Evolutionary conservation across 2,888 invertebrate genomes (phyloP).

Genomic region (Scaptomyza flava): DNA sequence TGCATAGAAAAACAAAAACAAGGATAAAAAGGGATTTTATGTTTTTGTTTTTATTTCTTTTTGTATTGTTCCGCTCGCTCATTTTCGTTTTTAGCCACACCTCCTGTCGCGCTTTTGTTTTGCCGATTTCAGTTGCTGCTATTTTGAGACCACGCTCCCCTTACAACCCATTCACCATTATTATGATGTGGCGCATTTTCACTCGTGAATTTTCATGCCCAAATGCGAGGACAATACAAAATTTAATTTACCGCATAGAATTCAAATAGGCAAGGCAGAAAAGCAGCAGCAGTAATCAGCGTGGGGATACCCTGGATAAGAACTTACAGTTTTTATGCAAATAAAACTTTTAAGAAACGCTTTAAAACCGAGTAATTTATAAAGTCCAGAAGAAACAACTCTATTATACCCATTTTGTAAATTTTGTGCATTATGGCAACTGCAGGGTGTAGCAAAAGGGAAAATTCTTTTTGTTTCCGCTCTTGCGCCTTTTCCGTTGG

Average conservation of each 20-base stretch:
- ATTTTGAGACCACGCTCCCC: constrained; percentile 31
- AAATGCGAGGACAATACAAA: constrained; percentile 62
- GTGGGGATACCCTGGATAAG: constrained; percentile 10
- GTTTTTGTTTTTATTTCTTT: not conserved
- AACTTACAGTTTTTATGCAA: accelerated
- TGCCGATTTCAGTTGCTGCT: constrained; percentile 45
- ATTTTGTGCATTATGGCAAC: not conserved
- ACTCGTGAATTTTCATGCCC: constrained; percentile 54
- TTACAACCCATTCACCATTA: constrained; percentile 7
- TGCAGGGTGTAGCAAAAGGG: constrained; percentile 26
- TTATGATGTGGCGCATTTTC: constrained; percentile 45
- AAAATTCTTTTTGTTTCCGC: constrained; percentile 65
- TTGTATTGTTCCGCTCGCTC: constrained; percentile 24
- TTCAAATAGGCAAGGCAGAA: constrained; percentile 51
- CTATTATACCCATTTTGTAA: constrained; percentile 2
- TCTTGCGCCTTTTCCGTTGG: constrained; percentile 47
- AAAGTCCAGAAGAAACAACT: no score
- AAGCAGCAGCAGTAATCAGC: not conserved
- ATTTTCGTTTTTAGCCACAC: constrained; percentile 58
- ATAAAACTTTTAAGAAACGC: not conserved
- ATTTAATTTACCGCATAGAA: constrained; percentile 73
- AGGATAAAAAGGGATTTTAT: constrained; percentile 5
- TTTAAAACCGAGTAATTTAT: not conserved
- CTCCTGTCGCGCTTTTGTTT: constrained; percentile 41
- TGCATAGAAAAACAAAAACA: constrained; percentile 21